Conservation (phyloP, 2,113 vertebrate genomes). For the Aptenodytes patagonicus region DNA sequence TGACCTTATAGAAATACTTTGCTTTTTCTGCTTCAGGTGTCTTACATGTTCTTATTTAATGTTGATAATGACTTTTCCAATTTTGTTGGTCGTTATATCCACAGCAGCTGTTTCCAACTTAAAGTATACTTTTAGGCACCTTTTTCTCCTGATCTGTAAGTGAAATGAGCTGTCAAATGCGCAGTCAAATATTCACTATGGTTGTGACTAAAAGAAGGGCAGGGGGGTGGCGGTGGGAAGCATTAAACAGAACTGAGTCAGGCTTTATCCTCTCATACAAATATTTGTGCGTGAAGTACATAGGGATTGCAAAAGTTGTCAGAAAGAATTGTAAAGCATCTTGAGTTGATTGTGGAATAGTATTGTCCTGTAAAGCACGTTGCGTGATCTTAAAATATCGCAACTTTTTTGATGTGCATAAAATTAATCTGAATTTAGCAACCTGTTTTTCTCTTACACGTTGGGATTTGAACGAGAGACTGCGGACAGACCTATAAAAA, state of each 20-base stretch:
- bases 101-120: not conserved
- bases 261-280: not conserved
- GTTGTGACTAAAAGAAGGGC: not conserved
- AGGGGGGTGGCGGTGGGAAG: not conserved
- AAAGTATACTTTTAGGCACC: not conserved
- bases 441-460: not conserved
- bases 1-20: not conserved
- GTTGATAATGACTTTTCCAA: not conserved
- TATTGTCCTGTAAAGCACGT: slow-evolving; percentile 27
- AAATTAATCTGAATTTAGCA: slow-evolving; percentile 35
- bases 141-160: not conserved
- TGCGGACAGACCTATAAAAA: slow-evolving; percentile 34
- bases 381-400: slow-evolving; percentile 34
- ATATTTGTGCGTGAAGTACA: not conserved
- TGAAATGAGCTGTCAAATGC: not conserved
- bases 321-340: not conserved
- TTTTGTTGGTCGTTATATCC: not conserved
- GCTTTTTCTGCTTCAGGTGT: not conserved
- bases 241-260: not conserved
- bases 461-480: slow-evolving; percentile 46
- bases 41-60: not conserved
- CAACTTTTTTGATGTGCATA: slow-evolving; percentile 11
- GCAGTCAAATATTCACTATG: not conserved
- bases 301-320: not conserved
- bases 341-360: slow-evolving; percentile 1